Conservation (phyloP, 2,797 vertebrate genomes). For the Echiichthys vipera region DNA sequence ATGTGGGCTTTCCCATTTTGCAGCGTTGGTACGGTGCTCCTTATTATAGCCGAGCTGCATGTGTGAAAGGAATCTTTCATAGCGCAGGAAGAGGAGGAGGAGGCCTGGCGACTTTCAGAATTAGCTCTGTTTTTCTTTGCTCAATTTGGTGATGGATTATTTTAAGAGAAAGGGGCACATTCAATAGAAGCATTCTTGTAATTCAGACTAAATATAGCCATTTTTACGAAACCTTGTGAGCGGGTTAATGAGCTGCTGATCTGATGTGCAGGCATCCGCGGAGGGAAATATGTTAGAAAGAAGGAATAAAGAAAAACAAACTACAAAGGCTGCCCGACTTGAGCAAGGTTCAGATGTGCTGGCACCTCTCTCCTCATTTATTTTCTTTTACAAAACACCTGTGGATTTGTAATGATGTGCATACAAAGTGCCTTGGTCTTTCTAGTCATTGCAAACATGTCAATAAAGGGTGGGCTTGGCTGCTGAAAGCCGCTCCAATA, state of each 20-base stretch:
- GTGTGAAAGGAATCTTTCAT: slow-evolving; percentile 85
- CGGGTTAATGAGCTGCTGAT: slow-evolving; percentile 60
- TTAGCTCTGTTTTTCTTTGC: slow-evolving; percentile 84
- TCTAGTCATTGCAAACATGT: slow-evolving; percentile 67
- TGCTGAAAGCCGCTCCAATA: slow-evolving; percentile 69
- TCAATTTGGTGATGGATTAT: slow-evolving; percentile 82
- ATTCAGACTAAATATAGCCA: slow-evolving; percentile 71
- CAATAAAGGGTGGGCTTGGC: slow-evolving; percentile 67
- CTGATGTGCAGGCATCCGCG: slow-evolving; percentile 40
- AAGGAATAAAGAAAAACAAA: slow-evolving; percentile 13
- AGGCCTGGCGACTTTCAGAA: slow-evolving; percentile 78
- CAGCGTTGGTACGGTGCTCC: slow-evolving; percentile 54
- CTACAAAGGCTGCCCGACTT: slow-evolving; percentile 45
- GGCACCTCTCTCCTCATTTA: slow-evolving; percentile 52
- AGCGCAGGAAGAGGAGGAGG: slow-evolving; percentile 78
- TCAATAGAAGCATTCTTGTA: slow-evolving; percentile 77
- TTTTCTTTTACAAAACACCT: slow-evolving; percentile 77
- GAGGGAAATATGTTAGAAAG: slow-evolving; percentile 33
- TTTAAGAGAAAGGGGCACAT: slow-evolving; percentile 78
- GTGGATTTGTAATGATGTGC: slow-evolving; percentile 71
- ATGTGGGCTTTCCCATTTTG: slow-evolving; percentile 72
- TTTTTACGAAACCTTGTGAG: slow-evolving; percentile 56
- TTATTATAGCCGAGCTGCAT: slow-evolving; percentile 71
- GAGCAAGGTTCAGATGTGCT: slow-evolving; percentile 62
- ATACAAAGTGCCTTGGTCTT: slow-evolving; percentile 57